Evolutionary conservation across 2,797 vertebrate genomes (phyloP).

Genomic region (Pygocentrus nattereri): DNA sequence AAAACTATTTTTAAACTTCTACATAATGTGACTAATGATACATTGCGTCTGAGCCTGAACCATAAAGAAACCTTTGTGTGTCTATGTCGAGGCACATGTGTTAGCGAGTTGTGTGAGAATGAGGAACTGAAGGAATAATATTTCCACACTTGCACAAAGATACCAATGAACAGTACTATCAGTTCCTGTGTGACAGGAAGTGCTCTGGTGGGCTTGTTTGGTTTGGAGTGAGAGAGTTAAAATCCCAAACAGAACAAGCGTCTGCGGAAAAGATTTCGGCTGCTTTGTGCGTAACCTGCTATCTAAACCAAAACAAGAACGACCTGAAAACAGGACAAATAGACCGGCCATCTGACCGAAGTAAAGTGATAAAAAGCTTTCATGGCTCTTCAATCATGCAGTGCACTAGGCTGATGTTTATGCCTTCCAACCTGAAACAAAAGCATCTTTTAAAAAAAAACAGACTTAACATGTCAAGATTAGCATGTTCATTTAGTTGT

Average conservation of each 20-base stretch:
- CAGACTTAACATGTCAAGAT: too few species aligned
- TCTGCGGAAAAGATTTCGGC: conserved; percentile 27
- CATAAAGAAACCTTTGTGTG: neutral
- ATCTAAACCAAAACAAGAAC: conserved; percentile 53
- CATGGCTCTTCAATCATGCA: too few species aligned
- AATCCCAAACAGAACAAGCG: conserved; percentile 9
- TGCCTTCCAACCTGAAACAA: too few species aligned
- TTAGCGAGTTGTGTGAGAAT: conserved; percentile 4
- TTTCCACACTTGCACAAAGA: conserved; percentile 38
- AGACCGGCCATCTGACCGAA: neutral
- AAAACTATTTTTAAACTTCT: too few species aligned
- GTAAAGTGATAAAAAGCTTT: too few species aligned
- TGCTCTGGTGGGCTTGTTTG: conserved; percentile 44
- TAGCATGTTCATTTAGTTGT: too few species aligned
- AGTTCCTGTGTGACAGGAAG: conserved; percentile 60
- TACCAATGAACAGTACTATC: conserved; percentile 55
- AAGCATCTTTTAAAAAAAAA: too few species aligned
- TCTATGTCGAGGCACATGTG: neutral
- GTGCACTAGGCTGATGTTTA: too few species aligned
- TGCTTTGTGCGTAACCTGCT: conserved; percentile 42
- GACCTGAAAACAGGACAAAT: conserved; percentile 10
- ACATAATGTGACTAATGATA: too few species aligned
- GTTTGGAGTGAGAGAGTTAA: conserved; percentile 40
- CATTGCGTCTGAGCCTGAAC: too few species aligned
- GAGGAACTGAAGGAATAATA: conserved; percentile 17